Conservation (phyloP, 2,888 invertebrate species). For the Caenorhabditis zanzibari region DNA sequence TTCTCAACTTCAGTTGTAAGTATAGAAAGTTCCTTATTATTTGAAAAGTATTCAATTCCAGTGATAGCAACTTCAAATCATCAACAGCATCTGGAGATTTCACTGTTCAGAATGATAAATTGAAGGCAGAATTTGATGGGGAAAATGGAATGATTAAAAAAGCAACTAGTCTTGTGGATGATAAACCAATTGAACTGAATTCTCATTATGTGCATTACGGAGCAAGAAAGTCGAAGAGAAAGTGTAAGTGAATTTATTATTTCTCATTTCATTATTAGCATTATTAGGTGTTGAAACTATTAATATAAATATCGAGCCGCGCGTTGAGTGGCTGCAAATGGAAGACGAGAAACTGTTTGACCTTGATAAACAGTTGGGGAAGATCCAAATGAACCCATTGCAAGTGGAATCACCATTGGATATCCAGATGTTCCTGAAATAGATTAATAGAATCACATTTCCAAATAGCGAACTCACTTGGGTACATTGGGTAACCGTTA, state of each 20-base stretch:
- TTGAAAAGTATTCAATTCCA: no score
- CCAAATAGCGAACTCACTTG: conserved; percentile 24
- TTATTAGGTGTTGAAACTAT: conserved; percentile 14
- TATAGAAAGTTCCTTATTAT: no score
- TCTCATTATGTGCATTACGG: conserved; percentile 78
- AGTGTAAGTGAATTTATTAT: conserved; percentile 66
- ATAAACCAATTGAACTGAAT: conserved; percentile 66
- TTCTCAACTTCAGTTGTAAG: conserved; percentile 32
- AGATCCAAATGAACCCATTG: conserved; percentile 50
- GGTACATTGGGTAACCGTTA: conserved; percentile 66
- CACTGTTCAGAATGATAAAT: conserved; percentile 59
- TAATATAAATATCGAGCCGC: conserved; percentile 43
- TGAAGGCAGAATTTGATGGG: conserved; percentile 68
- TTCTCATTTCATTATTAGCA: conserved; percentile 11
- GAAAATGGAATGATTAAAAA: conserved; percentile 81
- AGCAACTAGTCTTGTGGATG: conserved; percentile 42
- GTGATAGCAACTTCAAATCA: conserved; percentile 27
- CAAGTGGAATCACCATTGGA: conserved; percentile 52
- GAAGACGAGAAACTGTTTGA: conserved; percentile 59
- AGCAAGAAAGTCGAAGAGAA: conserved; percentile 71
- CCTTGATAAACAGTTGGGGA: conserved; percentile 61
- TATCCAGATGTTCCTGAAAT: conserved; percentile 45
- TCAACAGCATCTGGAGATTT: conserved; percentile 35
- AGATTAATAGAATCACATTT: background rate
- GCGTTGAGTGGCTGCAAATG: conserved; percentile 50